Percentiles rank a stretch among this genome's conserved stretches.
Conservation (phyloP, 2,888 invertebrate genomes). For the Platycnemis pennipes region DNA sequence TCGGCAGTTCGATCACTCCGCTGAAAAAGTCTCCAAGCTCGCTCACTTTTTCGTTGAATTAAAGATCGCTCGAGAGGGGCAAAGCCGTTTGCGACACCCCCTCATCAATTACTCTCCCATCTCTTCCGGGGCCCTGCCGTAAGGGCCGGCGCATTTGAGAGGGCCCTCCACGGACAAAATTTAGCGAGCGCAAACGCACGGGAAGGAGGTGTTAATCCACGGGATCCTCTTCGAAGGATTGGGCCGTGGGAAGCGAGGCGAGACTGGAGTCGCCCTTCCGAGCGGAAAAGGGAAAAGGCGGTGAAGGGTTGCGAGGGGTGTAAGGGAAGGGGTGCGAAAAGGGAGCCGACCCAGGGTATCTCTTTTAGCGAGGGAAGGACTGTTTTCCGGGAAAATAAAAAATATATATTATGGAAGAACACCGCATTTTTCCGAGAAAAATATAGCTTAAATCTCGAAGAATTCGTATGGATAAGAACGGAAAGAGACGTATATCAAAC, state of each 20-base stretch:
- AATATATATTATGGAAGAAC: too few species aligned
- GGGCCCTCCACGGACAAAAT: background rate
- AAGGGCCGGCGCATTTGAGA: background rate
- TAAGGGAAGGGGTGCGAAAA: background rate
- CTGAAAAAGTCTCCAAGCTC: background rate
- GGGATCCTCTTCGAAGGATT: background rate
- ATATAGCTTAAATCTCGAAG: too few species aligned
- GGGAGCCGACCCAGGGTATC: too few species aligned
- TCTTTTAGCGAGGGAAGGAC: too few species aligned
- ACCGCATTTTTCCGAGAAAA: too few species aligned
- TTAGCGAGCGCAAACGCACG: background rate
- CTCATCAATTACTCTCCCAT: background rate
- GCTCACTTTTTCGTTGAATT: background rate
- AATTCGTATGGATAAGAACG: too few species aligned
- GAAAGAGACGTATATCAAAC: too few species aligned
- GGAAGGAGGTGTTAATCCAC: background rate
- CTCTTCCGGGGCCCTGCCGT: background rate
- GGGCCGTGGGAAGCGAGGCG: background rate
- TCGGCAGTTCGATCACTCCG: background rate
- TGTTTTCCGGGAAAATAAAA: too few species aligned
- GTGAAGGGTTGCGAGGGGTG: background rate
- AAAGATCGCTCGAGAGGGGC: background rate
- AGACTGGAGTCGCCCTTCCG: background rate
- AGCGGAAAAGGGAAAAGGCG: background rate
- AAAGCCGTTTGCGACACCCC: background rate